A percentile compares a stretch with the other conserved stretches of the same genome.
phyloP scores from a whole-genome alignment of 2,113 vertebrate genomes.

The Microtus oregoni region DNA sequence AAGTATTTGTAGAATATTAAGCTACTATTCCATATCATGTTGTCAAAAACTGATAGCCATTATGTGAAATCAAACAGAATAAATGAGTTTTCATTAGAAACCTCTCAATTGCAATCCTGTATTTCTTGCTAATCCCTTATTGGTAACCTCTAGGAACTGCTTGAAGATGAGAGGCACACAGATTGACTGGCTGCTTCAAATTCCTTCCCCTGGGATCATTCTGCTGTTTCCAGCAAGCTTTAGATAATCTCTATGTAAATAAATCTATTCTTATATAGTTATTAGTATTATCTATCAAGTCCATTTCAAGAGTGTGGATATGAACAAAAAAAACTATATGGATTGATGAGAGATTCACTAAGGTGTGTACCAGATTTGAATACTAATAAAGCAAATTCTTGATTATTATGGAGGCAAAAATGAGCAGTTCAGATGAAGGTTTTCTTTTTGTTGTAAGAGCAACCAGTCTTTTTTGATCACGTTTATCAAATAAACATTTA shows the following conservation, averaged over 20 bases:
- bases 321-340: constrained; percentile 77
- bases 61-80: constrained; percentile 77
- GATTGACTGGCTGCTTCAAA: constrained; percentile 72
- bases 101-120: constrained; percentile 79
- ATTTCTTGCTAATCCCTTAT: constrained; percentile 86
- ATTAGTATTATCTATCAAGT: constrained; percentile 83
- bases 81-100: constrained; percentile 85
- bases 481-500: constrained; percentile 56
- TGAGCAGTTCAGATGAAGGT: neutral
- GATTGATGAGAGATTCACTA: constrained; percentile 76
- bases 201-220: constrained; percentile 81
- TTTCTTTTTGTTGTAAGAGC: constrained; percentile 27
- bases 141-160: constrained; percentile 82
- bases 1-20: constrained; percentile 81
- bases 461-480: neutral
- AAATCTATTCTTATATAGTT: constrained; percentile 85
- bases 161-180: constrained; percentile 73
- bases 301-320: constrained; percentile 79
- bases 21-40: constrained; percentile 71
- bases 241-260: constrained; percentile 85
- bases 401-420: neutral
- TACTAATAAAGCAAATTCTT: constrained; percentile 57
- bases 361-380: constrained; percentile 61
- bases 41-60: constrained; percentile 77
- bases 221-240: constrained; percentile 81